Base-by-base conservation (phyloP, 2,888 invertebrate genomes). In the Terebella lapidaria region DNA sequence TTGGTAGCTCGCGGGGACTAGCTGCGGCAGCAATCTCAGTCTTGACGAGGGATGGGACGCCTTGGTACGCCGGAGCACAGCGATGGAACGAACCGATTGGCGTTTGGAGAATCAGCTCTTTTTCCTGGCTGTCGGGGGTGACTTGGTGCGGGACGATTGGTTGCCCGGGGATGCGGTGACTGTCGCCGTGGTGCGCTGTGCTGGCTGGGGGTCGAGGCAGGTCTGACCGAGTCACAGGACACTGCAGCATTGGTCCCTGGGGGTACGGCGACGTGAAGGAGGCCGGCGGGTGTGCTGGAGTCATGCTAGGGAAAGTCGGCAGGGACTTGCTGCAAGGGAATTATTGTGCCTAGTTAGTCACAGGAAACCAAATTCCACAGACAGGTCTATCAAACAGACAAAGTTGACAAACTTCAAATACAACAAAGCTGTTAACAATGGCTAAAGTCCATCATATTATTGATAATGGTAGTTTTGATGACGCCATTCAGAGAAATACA, bases 71-170 rank as follows among this genome's bases (percentile, higher is more conserved):
- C 42, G n/a, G 10, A 35, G 42, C n/a, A 10, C n/a, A n/a, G n/a
- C 42, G 42, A 35, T 55, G 72, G 58, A 75, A 74, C 22, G 72
- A 72, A 3, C 75, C 74, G 51, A 74, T 74, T 0, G 75, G 74
- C 10, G 74, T 75, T 55, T 72, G 70, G n/a, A 75, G 60, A 5
- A 75, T 71, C 49, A 63, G 24, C 27, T 60, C 47, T 18, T 54
- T 47, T 45, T 52, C 30, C 26, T 26, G 47, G 18, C 20, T 42
- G 22, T 58, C 49, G 22, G 30, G 42, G 24, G 54, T n/a, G 20
- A 72, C 66, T 65, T 71, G 71, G 54, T 72, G 72, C 24, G 68
- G 71, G 10, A 66, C 59, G 2, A 64, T 57, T 3, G 65, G 56
- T 10, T 35, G 10, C 42, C 42, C 42, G 42, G 42, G 42, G n/a